These are phyloP conservation scores for Holotrichia oblita DNA, from an alignment of 1,140 invertebrate species.

Conservation along the genomic window DNA sequence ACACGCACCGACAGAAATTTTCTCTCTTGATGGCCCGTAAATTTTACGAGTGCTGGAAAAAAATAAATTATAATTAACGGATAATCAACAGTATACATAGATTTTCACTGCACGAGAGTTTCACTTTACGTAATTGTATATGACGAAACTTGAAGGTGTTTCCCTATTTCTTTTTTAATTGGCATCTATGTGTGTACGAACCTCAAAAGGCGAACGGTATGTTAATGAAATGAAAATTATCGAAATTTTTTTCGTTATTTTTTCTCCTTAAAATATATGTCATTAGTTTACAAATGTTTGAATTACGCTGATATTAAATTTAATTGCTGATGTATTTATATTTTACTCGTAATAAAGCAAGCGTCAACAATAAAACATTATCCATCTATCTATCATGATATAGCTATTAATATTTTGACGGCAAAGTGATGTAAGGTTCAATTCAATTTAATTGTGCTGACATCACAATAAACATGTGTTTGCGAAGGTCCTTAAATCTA, in stretches of 20 bases:
- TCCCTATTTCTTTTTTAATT: too few relatives aligned
- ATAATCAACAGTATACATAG: not conserved
- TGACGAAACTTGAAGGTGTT: not conserved
- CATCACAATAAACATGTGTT: constrained; percentile 15
- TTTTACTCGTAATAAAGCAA: too few relatives aligned
- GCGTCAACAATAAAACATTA: too few relatives aligned
- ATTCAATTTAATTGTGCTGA: not conserved
- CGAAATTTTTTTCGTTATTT: too few relatives aligned
- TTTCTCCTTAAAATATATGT: too few relatives aligned
- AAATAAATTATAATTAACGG: constrained; percentile 21
- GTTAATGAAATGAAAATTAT: too few relatives aligned
- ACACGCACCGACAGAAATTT: not conserved
- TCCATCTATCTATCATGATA: not conserved
- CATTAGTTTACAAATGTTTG: too few relatives aligned
- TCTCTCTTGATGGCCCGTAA: not conserved
- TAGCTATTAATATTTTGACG: constrained; percentile 17
- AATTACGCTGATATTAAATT: too few relatives aligned
- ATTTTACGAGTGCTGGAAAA: constrained; percentile 4
- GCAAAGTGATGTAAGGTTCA: constrained; percentile 11
- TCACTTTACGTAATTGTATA: not conserved
- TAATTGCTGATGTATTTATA: too few relatives aligned
- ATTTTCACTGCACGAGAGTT: not conserved
- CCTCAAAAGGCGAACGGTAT: too few relatives aligned
- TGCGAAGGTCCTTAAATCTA: not conserved
- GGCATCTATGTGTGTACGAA: too few relatives aligned